Evolutionary conservation across 2,888 invertebrate genomes (phyloP).

Genomic region (Meteorus cinctellus): DNA sequence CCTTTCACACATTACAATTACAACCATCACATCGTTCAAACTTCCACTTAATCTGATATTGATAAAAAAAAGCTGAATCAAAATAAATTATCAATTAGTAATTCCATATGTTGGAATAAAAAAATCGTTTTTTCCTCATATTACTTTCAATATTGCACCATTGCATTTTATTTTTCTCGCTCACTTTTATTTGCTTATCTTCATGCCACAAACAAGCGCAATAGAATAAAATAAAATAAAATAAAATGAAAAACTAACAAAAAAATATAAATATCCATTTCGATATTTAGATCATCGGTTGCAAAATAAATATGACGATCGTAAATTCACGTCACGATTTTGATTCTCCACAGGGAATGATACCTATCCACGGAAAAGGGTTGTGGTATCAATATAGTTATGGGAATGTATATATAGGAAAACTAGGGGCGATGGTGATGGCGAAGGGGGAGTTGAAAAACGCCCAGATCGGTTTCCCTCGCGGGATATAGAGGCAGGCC

Average conservation of each 20-base stretch:
- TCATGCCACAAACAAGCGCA: too few species aligned
- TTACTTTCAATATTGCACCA: too few species aligned
- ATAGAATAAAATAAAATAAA: neutral
- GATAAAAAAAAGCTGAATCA: too few species aligned
- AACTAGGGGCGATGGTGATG: conserved; percentile 3
- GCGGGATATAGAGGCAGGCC: conserved; percentile 33
- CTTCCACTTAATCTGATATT: too few species aligned
- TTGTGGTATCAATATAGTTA: neutral
- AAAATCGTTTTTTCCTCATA: too few species aligned
- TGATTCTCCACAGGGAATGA: conserved; percentile 22
- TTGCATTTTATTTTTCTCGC: too few species aligned
- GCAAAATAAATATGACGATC: conserved; percentile 35
- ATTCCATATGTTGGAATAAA: too few species aligned
- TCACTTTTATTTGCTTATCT: too few species aligned
- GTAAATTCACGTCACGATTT: conserved; percentile 40
- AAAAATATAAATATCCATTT: neutral
- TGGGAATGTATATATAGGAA: neutral
- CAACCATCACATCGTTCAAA: too few species aligned
- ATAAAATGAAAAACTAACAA: neutral
- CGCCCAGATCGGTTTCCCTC: conserved; percentile 40
- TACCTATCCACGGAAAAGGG: conserved; percentile 10
- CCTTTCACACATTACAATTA: too few species aligned
- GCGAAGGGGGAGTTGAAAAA: conserved; percentile 33
- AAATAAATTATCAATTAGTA: too few species aligned
- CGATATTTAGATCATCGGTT: conserved; percentile 13